These are phyloP conservation scores for Drosophila tripunctata DNA, from an alignment of 2,888 invertebrate species.

Conservation along the genomic window DNA sequence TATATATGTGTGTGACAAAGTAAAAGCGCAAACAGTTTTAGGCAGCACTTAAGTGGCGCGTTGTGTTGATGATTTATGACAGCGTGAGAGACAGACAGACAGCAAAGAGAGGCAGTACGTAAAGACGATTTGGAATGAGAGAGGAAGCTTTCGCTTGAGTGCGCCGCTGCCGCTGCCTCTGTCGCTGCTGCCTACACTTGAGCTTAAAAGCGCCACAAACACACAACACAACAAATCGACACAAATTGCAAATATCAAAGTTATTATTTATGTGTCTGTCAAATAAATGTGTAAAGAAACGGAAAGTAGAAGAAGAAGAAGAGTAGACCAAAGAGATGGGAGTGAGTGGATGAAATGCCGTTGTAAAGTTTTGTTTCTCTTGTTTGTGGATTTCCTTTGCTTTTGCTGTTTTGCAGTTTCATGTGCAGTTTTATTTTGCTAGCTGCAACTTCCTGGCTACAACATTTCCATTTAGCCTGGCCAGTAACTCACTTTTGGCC, in stretches of 20 bases:
- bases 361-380: too few species aligned
- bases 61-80: constrained; percentile 77
- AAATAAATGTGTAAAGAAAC: constrained; percentile 17
- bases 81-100: constrained; percentile 26
- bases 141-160: constrained; percentile 54
- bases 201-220: constrained; percentile 50
- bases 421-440: constrained; percentile 57
- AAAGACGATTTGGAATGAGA: neutral
- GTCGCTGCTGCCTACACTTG: constrained; percentile 24
- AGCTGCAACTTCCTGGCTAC: constrained; percentile 68
- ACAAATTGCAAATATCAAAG: constrained; percentile 76
- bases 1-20: constrained; percentile 50
- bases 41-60: constrained; percentile 76
- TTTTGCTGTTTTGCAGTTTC: constrained; percentile 44
- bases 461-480: constrained; percentile 67
- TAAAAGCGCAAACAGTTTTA: constrained; percentile 74
- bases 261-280: constrained; percentile 76
- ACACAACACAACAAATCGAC: constrained; percentile 52
- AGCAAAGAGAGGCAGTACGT: neutral
- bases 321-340: too few species aligned
- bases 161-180: too few species aligned
- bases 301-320: constrained; percentile 1
- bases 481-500: constrained; percentile 69
- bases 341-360: neutral
- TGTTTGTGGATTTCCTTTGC: constrained; percentile 41